A percentile compares a stretch with the other conserved stretches of the same genome.
These are phyloP conservation scores for Pluvialis apricaria DNA, from an alignment of 2,113 vertebrate species.

Conservation along the genomic window DNA sequence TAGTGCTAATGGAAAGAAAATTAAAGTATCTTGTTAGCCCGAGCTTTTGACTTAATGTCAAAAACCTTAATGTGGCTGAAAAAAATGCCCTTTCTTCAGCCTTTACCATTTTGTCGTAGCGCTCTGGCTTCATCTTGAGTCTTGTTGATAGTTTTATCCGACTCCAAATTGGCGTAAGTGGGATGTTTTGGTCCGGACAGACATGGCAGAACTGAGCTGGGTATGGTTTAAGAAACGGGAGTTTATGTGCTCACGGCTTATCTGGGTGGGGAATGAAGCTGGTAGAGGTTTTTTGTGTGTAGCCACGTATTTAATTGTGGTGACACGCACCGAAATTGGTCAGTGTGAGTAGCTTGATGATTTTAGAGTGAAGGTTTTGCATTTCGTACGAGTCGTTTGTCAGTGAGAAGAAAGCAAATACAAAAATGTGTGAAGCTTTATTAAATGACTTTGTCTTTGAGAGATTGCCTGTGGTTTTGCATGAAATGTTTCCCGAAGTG, in stretches of 20 bases:
- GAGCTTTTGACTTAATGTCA: not conserved
- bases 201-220: not conserved
- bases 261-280: not conserved
- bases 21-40: not conserved
- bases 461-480: not conserved
- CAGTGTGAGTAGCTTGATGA: not conserved
- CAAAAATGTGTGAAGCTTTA: not conserved
- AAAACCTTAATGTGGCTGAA: not conserved
- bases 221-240: not conserved
- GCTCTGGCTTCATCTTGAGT: not conserved
- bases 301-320: not conserved
- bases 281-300: not conserved
- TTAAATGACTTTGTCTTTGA: not conserved
- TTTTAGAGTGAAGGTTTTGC: not conserved
- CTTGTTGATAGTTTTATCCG: not conserved
- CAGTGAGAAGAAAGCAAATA: not conserved
- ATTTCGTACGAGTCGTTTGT: accelerated
- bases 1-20: not conserved
- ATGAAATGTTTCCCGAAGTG: not conserved
- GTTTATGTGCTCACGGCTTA: not conserved
- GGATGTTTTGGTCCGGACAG: not conserved
- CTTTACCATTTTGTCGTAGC: accelerated
- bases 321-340: accelerated
- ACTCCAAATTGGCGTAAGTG: not conserved
- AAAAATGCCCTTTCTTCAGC: not conserved